These are phyloP conservation scores for Cerastis rubricosa DNA, from an alignment of 2,888 invertebrate species.

Conservation along the genomic window DNA sequence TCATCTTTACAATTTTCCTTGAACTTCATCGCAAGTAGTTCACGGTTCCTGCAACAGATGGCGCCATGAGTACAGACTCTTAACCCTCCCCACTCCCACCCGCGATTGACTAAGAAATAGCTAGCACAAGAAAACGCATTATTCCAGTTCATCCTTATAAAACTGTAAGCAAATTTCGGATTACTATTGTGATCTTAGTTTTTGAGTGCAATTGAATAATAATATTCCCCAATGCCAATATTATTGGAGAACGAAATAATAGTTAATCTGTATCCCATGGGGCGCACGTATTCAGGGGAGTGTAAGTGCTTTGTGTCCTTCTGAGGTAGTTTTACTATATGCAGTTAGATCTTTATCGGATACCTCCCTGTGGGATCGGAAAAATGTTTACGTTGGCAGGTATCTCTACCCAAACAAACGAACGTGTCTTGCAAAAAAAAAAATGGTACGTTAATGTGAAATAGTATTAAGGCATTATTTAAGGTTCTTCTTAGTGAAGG, in stretches of 20 bases:
- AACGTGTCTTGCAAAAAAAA: background rate
- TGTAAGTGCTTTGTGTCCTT: constrained; percentile 52
- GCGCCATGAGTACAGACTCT: constrained; percentile 9
- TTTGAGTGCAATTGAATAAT: constrained; percentile 23
- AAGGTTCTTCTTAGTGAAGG: background rate
- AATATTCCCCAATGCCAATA: constrained; percentile 26
- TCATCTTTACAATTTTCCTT: background rate
- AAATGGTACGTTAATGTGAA: background rate
- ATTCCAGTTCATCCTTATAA: constrained; percentile 1
- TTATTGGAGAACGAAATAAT: constrained; percentile 37
- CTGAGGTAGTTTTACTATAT: constrained; percentile 33
- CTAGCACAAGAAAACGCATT: background rate
- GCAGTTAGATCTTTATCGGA: constrained; percentile 42
- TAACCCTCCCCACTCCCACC: background rate
- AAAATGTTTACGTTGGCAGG: background rate
- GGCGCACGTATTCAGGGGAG: constrained; percentile 33
- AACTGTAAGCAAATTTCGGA: background rate
- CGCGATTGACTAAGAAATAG: background rate
- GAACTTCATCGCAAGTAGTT: constrained; percentile 2
- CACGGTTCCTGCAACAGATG: constrained; percentile 17
- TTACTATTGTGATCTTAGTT: background rate
- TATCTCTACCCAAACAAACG: background rate
- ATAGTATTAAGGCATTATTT: background rate
- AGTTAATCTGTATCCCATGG: constrained; percentile 49
- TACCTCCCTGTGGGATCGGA: constrained; percentile 21